Percentiles rank a stretch among this genome's conserved stretches.
These are phyloP conservation scores for Melospiza melodia DNA, from an alignment of 2,113 vertebrate species.

Conservation along the genomic window DNA sequence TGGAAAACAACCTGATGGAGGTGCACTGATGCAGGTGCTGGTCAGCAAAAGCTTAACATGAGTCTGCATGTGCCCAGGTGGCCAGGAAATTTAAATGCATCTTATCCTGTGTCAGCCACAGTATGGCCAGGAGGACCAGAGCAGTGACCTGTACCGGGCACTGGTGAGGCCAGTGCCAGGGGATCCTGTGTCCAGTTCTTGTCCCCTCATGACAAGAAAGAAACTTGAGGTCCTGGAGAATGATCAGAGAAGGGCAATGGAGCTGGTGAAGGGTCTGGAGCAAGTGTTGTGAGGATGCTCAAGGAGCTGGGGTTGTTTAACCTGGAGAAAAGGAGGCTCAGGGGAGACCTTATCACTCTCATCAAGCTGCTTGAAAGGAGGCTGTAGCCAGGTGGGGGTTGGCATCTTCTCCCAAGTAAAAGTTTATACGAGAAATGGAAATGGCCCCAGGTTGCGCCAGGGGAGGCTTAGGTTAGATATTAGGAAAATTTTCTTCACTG, in stretches of 20 bases:
- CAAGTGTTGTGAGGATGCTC: background rate
- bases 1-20: background rate
- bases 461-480: background rate
- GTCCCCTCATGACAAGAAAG: no score
- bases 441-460: rapidly evolving
- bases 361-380: background rate
- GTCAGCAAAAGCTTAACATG: background rate
- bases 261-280: background rate
- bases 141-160: no score
- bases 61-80: background rate
- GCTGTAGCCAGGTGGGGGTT: background rate
- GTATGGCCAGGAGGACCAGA: background rate
- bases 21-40: no score
- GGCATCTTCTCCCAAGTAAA: background rate
- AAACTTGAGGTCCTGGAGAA: background rate
- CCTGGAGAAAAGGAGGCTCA: background rate
- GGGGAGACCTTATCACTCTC: background rate
- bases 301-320: background rate
- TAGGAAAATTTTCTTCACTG: background rate
- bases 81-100: background rate
- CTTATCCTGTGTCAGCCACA: background rate
- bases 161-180: background rate
- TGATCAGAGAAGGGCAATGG: background rate
- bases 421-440: background rate
- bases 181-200: background rate